Evolutionary conservation across 2,113 vertebrate species (phyloP).

Genomic region (Sclerurus mexicanus): DNA sequence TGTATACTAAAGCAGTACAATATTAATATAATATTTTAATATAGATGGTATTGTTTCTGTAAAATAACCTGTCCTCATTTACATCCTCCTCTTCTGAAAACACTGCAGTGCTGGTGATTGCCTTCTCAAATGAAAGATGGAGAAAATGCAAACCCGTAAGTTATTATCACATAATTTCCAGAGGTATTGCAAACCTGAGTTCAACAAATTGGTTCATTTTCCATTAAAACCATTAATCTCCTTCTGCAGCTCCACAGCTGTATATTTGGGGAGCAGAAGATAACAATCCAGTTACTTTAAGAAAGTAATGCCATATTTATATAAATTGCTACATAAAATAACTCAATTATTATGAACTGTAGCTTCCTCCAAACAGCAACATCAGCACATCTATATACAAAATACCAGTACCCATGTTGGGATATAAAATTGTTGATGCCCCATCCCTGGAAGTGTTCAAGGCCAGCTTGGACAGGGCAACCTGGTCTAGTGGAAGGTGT

Average conservation of each 20-base stretch:
- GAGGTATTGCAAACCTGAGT: background rate
- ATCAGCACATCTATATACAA: background rate
- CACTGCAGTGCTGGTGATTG: background rate
- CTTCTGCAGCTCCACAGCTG: background rate
- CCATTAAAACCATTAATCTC: background rate
- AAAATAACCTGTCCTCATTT: background rate
- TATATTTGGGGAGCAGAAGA: background rate
- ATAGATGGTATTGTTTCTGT: background rate
- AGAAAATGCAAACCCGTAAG: background rate
- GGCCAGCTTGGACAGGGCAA: rapidly evolving
- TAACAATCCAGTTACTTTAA: background rate
- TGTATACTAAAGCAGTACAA: background rate
- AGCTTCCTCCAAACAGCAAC: background rate
- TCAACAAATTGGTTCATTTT: background rate
- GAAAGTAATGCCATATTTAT: background rate
- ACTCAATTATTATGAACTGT: background rate
- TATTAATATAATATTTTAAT: background rate
- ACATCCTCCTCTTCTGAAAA: background rate
- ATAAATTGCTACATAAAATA: background rate
- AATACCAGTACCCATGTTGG: rapidly evolving
- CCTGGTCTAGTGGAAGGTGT: background rate
- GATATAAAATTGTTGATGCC: background rate
- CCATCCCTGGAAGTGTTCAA: background rate
- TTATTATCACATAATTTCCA: background rate
- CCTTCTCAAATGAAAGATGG: background rate